Base-by-base conservation (phyloP, 2,888 invertebrate genomes). In the Aphidius colemani region DNA sequence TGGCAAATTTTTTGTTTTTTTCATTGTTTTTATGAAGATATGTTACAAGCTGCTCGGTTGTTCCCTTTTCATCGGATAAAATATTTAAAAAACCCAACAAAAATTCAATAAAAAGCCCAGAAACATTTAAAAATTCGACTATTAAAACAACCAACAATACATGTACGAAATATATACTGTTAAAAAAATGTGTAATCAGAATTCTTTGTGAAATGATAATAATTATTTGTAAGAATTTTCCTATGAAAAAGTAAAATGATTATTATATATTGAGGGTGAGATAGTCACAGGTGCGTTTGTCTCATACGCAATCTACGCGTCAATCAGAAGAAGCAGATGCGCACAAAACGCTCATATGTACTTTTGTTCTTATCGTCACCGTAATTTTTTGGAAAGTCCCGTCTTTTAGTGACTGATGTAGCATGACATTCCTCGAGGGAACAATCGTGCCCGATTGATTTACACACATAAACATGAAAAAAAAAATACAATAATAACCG, bases 291-390 rank as follows among this genome's bases (percentile, higher is more conserved):
- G 78, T 79, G 79, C 67, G 64, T 72, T 72, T 75, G 74, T 70
- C 65, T 65, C 65, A 64, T 66, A 72, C 74, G 74, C 76, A 78
- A 78, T 79, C 73, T 74, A 73, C 73, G 72, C 77, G 76, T 79
- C 79, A 77, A 79, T 79, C 77, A 76, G 74, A 67, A 73, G 70
- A 70, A 75, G 75, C 78, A 78, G 78, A 78, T 77, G 78, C 69
- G 75, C 67, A 71, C 72, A 63, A 63, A 61, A 59, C 66, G 64
- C 64, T 64, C 67, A 63, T 61, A 66, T 30, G 30, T 30, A 30
- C 30, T 30, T 30, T 30, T 30, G 30, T 67, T 68, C 63, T 66
- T 63, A 64, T 67, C 43, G 48, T 53, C 59, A 45, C 13, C 59
- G 40, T 50, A 50, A 40, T 53, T 50, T 53, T 59, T 45, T n/a